Conservation (phyloP, 2,797 vertebrate species). For the Cyclura pinguis region DNA sequence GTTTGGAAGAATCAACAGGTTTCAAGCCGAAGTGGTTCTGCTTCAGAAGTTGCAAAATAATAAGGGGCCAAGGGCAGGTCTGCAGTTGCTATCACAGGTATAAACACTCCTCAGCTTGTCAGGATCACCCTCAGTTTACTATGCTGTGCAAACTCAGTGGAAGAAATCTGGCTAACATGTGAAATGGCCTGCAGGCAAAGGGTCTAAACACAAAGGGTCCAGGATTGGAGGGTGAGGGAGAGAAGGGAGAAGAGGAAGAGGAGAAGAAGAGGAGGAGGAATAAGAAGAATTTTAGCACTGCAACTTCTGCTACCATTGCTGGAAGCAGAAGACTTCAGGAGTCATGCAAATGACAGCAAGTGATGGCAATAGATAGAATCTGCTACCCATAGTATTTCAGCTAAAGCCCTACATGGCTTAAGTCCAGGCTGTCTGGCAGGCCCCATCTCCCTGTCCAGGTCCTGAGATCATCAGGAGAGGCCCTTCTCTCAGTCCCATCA, state of each 20-base stretch:
- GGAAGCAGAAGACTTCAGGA: not conserved
- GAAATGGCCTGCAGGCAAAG: not conserved
- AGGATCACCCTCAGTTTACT: not conserved
- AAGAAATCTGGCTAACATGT: too few relatives aligned
- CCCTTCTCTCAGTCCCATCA: too few relatives aligned
- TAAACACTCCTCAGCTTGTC: not conserved
- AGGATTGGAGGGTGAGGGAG: too few relatives aligned
- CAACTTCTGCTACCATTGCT: not conserved
- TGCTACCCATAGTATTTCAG: not conserved
- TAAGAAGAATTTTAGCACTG: too few relatives aligned
- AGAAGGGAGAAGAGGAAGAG: not conserved
- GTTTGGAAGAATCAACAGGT: too few relatives aligned
- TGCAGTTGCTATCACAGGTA: not conserved
- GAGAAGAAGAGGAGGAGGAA: too few relatives aligned
- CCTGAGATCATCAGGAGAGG: too few relatives aligned
- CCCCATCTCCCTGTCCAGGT: too few relatives aligned
- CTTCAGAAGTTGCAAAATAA: too few relatives aligned
- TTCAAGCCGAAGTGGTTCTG: too few relatives aligned
- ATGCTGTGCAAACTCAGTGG: not conserved
- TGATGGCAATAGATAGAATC: not conserved
- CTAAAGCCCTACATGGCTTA: not conserved
- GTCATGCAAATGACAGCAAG: too few relatives aligned
- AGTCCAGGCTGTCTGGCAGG: too few relatives aligned
- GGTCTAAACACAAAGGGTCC: not conserved
- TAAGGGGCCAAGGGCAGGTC: not conserved